Base-by-base conservation (phyloP, 2,888 invertebrate genomes). In the Drosophila kuntzei region DNA sequence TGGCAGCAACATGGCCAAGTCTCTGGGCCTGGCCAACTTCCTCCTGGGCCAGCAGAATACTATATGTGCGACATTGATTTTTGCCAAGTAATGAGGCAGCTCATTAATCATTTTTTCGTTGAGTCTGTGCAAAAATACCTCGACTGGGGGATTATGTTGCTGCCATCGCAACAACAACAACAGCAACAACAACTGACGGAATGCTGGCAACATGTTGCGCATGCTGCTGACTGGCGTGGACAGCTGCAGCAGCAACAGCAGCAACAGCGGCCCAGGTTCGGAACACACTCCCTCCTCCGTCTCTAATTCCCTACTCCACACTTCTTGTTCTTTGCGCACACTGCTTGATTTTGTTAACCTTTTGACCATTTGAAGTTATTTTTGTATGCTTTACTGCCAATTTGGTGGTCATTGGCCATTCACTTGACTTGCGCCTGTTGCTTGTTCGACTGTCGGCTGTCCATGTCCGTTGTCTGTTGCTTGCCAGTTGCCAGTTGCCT, bases 91-190 rank as follows among this genome's bases (percentile, higher is more conserved):
- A 91, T 91, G 90, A 91, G 90, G 86, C 84, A 90, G 87, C 90
- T 89, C 91, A 90, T 90, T 90, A 90, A 91, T 90, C 91, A 91
- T 90, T 89, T 89, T 85, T 88, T 79, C 58, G 61, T 66, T 55
- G 58, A 62, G 70, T 71, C 64, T 69, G 62, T 61, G 63, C 64
- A 65, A 62, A 71, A 76, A 63, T 71, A 59, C 71, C 73, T 76
- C 55, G 88, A 66, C 82, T 83, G 63, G 76, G 87, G 83, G 78
- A 83, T 87, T 87, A 87, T 87, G 78, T 74, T 88, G 89, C 71
- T 64, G 72, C 49, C 55, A 61, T 41, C 51, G 51, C 37, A 36
- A 54, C 67, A 61, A 47, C 39, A 55, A 41, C 70, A 51, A 55
- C 80, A 61, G 9, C 67, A 54, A 46, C 58, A 61, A 20, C 37